Base-by-base conservation (phyloP, 1,140 invertebrate species). In the Ladona fulva region DNA sequence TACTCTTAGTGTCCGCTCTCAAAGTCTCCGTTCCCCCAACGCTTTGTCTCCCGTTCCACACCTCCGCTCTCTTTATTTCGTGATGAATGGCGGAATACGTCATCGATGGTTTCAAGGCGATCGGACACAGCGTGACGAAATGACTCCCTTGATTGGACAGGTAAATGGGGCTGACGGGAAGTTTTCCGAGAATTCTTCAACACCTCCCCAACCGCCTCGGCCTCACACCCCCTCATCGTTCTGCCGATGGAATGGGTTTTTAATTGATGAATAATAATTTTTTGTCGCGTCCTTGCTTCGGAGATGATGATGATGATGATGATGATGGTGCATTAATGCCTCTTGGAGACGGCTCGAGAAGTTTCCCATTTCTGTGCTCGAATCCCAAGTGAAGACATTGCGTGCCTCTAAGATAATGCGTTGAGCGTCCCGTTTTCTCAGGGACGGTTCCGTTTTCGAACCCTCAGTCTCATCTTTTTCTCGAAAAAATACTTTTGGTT, bases 201-300 rank as follows among this genome's bases (percentile, higher is more conserved):
- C 29, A 37, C 29, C 29, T 37, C 8, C 29, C 8, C n/a, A 10
- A 19, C 44, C 52, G 3, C 52, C 3, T 66, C 52, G 52, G 5
- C 3, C 16, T 3, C 52, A 16, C 44, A 66, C 52, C n/a, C 14
- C 52, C 12, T 66, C 52, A 6, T 12, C 16, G 12, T 12, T 19
- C 52, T 12, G 16, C 52, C 52, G 29, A 6, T 22, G 52, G 52
- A 66, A 66, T 66, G 52, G 52, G 52, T 66, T 66, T 66, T 66
- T 66, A 66, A 66, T 66, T 66, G 52, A 66, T 66, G 52, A 66
- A 66, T 66, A 66, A 16, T 66, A 66, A 66, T 66, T 66, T 66
- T 66, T 66, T 66, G 52, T 22, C 52, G 52, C 52, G 52, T 66
- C 52, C 52, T 66, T 66, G 3, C n/a, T 12, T 22, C 52, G 12